Evolutionary conservation across 2,797 vertebrate genomes (phyloP), one percentile per base, ranked within the genome.

Genomic region (Manis javanica): DNA sequence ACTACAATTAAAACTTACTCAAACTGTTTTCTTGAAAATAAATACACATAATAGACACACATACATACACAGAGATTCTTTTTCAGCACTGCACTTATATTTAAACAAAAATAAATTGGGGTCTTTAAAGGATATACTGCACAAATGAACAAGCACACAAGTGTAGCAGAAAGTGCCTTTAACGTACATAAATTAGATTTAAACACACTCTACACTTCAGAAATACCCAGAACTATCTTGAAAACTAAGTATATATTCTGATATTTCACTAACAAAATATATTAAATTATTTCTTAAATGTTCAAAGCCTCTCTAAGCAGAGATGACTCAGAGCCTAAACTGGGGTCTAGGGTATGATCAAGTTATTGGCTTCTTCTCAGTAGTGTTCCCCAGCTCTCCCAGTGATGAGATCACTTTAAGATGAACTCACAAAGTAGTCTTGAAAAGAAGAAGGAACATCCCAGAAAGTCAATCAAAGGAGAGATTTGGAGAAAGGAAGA

Each of bases 81-180:
- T 91, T 77, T 92, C 59, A 77, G 16, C 21, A 90, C 3, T 72
- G 29, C 1, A 42, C 46, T 87, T 72, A 82, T 57, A 59, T n/a
- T 82, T 74, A 78, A 93, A 57, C 51, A 90, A 92, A 92, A 51
- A 72, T 53, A 90, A 84, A 75, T 1, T 7, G 21, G 3, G 9
- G 9, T 64, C n/a, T 88, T 94, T 87, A 84, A 88, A 91, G 34
- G 49, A 24, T 19, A 92, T 69, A 93, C 61, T 81, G 61, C 59
- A 81, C 49, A 92, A 83, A 87, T 7, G 34, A 84, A 72, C 19
- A 63, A 37, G 26, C 24, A 81, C 13, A 83, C 12, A 79, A 55
- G 49, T 37, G 14, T 81, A 93, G 91, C 18, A 24, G 34, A 94
- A 88, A 34, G 24, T 84, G 7, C 68, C 29, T 72, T 72, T 96